Evolutionary conservation across 2,113 vertebrate genomes (phyloP).

Genomic region (Origma solitaria): DNA sequence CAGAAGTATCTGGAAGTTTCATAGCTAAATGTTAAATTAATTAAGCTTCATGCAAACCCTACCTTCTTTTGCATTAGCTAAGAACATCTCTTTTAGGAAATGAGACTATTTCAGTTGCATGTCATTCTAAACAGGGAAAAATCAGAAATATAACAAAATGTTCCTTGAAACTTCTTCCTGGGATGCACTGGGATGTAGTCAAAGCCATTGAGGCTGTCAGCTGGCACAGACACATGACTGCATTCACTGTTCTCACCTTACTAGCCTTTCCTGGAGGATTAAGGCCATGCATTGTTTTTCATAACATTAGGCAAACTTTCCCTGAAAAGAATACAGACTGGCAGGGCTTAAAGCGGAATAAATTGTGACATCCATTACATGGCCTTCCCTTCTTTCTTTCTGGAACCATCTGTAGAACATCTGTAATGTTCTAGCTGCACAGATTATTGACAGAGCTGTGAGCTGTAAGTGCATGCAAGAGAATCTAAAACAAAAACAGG

Average conservation of each 20-base stretch:
- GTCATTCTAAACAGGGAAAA: background rate
- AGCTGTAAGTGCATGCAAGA: accelerated
- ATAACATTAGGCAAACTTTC: background rate
- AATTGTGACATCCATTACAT: background rate
- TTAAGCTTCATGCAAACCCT: background rate
- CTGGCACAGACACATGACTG: background rate
- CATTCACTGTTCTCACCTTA: background rate
- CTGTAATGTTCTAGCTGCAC: background rate
- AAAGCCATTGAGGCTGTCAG: background rate
- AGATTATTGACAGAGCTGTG: background rate
- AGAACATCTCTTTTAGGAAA: background rate
- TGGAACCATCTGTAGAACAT: background rate
- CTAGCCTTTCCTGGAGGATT: background rate
- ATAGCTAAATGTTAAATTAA: background rate
- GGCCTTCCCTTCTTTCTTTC: background rate
- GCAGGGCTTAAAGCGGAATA: background rate
- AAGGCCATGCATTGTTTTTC: background rate
- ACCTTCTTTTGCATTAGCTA: background rate
- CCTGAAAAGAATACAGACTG: background rate
- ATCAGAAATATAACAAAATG: background rate
- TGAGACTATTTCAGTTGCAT: background rate
- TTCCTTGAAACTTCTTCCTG: background rate
- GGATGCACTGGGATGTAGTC: background rate
- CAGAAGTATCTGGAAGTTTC: background rate
- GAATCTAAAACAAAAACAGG: background rate